Base-by-base conservation (phyloP, 2,113 vertebrate species). In the Eurypyga helias region DNA sequence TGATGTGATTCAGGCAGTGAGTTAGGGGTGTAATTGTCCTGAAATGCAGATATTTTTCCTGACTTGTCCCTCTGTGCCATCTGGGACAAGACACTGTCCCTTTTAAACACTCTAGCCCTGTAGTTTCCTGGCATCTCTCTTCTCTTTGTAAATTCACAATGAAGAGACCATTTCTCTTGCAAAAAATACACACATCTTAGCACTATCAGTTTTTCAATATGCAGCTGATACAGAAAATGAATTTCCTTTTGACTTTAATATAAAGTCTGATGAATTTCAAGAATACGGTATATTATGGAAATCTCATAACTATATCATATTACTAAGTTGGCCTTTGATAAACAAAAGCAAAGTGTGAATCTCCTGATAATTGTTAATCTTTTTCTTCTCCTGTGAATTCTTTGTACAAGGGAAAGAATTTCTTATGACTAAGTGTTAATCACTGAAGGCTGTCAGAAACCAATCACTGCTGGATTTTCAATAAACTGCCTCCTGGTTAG, bases 391-490 rank as follows among this genome's bases (percentile, higher is more conserved):
- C 34, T 81, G 66, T 81, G 71, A 83, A 9, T 54, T 83, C 33
- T 91, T 87, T 51, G 69, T 21, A 43, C 45, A 92, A 80, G 16
- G 64, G 73, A 90, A 80, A 88, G 54, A 78, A 85, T 61, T 79
- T 81, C 90, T 79, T 81, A 67, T 2, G 13, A 54, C 29, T 81
- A 24, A 78, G 28, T 26, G 45, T 95, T 95, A 91, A 76, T 76
- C 80, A 89, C 67, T 46, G 77, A 89, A 88, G 3, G 11, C 26
- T 90, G 33, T 73, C 83, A 83, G 72, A 73, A 90, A 83, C 66
- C 33, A 48, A 64, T 72, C 58, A 66, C 36, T 46, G 75, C 75
- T 80, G 49, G 17, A 66, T 90, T 93, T 96, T 85, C 82, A 89
- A 43, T 82, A 88, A 93, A 61, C 17, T 62, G 11, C 55, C 38